Evolutionary conservation across 2,888 invertebrate species (phyloP), one percentile per base, ranked within the genome.

Genomic region (Autographa pulchrina): DNA sequence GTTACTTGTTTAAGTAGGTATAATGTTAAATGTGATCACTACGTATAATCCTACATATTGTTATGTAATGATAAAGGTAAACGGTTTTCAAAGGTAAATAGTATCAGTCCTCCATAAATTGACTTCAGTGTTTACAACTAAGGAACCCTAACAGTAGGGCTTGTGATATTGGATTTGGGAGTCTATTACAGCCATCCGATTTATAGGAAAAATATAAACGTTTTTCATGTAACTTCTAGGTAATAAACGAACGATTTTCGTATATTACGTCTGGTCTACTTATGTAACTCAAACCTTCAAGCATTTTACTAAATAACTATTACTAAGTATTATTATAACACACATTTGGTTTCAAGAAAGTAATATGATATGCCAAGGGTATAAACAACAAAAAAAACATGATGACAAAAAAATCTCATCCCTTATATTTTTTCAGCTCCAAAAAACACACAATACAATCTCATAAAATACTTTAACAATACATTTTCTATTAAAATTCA

Each of bases 401-500:
- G n/a, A n/a, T 8, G 38, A 11, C 11, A 41, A 41, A 48, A 48
- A n/a, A n/a, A 48, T 0, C n/a, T 2, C 11, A 38, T 38, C 48
- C 48, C n/a, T 7, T 0, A 16, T 16, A 14, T 16, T 43, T 43
- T 43, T 43, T 61, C 35, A 41, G 31, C 7, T 18, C 18, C 7
- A 38, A 31, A 43, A 58, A 59, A 38, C 7, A 56, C 48, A 25
- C 2, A 69, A 20, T 25, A 14, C 38, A 20, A 35, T 18, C 35
- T 13, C 76, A 75, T 67, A 77, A 78, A 80, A 68, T 74, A 70
- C 74, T 74, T 77, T 67, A 70, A 83, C 68, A 81, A 80, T 64
- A 74, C 70, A 76, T 75, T 41, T 71, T 69, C 48, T 63, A 72
- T 77, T 82, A 87, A 90, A 90, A 89, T 86, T 87, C 88, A 86